Evolutionary conservation across 2,888 invertebrate species (phyloP), one percentile per base, ranked within the genome.

Genomic region (Dynastes maya): DNA sequence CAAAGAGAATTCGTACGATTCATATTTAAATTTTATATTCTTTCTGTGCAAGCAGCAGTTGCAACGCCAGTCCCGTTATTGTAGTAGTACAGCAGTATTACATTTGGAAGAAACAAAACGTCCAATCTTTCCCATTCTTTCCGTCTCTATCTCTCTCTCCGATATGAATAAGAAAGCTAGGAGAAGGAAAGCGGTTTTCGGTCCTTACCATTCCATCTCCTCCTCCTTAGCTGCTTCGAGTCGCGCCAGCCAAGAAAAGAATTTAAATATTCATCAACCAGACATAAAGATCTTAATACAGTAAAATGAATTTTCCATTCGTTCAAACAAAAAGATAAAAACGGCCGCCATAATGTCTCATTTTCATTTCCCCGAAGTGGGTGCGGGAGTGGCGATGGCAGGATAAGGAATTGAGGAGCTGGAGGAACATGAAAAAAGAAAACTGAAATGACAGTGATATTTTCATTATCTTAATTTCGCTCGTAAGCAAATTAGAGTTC

Each of bases 241-340:
- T 22, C 45, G 55, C 27, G 27, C 16, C 82, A 78, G 79, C 67
- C 80, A 82, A 82, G 82, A 79, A 83, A 84, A 83, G 84, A 83
- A 84, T 86, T 88, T 86, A 88, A 88, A 88, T 88, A 88, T 88
- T 88, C 87, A 88, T 87, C 86, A 85, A 83, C 80, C 85, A 87
- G 87, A 87, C 87, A 86, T 87, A 87, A 88, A 87, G 87, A 87
- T 87, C 85, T 85, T 88, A 87, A 87, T 87, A 86, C 86, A 84
- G 84, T 86, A 88, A 88, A 87, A 87, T 86, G 87, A 87, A 87
- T 87, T 87, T 87, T 87, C 85, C 87, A 86, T 87, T 86, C 86
- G 85, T 85, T 85, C 85, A 86, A 86, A 86, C 86, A 85, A 85
- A 86, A 85, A 86, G 83, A 83, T 84, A 81, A 79, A 78, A 67